Conservation (phyloP, 1,140 invertebrate species). For the Myzus persicae region DNA sequence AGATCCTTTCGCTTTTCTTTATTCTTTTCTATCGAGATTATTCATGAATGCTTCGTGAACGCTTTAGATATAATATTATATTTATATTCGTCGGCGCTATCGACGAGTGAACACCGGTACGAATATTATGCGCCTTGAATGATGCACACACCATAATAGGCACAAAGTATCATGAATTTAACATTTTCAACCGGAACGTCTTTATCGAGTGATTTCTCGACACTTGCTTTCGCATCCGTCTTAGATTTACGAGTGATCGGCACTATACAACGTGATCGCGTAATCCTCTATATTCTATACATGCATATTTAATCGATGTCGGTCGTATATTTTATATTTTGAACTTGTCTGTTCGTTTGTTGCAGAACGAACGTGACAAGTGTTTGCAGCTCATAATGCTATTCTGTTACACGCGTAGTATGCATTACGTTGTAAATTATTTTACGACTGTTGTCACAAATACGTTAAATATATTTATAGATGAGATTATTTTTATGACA, state of each 20-base stretch:
- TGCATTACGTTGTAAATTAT: neutral
- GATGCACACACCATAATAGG: neutral
- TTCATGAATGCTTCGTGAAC: neutral
- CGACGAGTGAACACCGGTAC: neutral
- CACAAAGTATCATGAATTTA: neutral
- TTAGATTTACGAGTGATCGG: neutral
- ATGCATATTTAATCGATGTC: neutral
- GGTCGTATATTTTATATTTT: neutral
- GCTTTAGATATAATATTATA: neutral
- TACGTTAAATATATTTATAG: neutral
- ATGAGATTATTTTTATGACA: slow-evolving; percentile 36
- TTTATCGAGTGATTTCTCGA: neutral
- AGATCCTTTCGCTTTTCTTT: neutral
- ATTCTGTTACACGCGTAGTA: neutral
- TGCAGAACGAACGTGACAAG: neutral
- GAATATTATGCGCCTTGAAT: neutral
- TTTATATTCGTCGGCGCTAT: neutral
- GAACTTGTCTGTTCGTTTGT: neutral
- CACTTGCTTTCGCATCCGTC: neutral
- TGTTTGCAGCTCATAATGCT: neutral
- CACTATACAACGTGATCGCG: neutral
- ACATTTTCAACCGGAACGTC: neutral
- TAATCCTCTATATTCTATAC: neutral
- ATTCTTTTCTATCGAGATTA: neutral
- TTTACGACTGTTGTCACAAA: neutral